phyloP scores from a whole-genome alignment of 2,113 vertebrate species.

The Trichomycterus rosablanca region DNA sequence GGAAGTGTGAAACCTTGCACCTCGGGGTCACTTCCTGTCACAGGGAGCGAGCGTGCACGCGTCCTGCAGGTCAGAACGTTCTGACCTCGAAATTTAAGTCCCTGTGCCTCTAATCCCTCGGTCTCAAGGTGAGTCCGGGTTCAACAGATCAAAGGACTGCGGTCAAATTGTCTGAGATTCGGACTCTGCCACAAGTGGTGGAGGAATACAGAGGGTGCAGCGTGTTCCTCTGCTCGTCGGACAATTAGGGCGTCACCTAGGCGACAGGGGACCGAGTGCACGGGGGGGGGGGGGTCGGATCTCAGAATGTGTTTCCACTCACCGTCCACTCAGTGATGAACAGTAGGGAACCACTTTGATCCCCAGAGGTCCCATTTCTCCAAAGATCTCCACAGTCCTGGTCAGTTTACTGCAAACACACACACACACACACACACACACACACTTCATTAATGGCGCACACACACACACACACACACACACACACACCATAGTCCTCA shows the following conservation, averaged over 20 bases:
- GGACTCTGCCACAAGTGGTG: too few relatives aligned
- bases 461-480: slow-evolving; percentile 8
- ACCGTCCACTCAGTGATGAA: slow-evolving; percentile 94
- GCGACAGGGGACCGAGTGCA: too few relatives aligned
- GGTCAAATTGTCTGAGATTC: too few relatives aligned
- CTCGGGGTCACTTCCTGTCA: slow-evolving; percentile 31
- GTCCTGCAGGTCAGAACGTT: too few relatives aligned
- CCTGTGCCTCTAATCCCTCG: too few relatives aligned
- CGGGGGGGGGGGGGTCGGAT: not conserved
- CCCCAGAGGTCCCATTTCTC: slow-evolving; percentile 82
- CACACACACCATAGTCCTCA: too few relatives aligned
- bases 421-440: slow-evolving; percentile 20
- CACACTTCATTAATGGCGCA: not conserved
- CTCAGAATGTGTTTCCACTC: slow-evolving; percentile 42
- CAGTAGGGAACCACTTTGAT: slow-evolving; percentile 91
- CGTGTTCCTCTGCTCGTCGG: too few relatives aligned
- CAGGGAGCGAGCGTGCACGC: not conserved
- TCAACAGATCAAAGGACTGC: too few relatives aligned
- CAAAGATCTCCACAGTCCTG: slow-evolving; percentile 78
- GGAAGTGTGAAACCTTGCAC: slow-evolving; percentile 30
- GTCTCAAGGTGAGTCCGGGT: too few relatives aligned
- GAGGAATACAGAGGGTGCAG: too few relatives aligned
- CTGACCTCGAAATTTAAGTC: too few relatives aligned
- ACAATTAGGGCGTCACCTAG: too few relatives aligned
- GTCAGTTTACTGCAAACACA: slow-evolving; percentile 71